Evolutionary conservation across 2,888 invertebrate species (phyloP).

Genomic region (Bombylius discolor): DNA sequence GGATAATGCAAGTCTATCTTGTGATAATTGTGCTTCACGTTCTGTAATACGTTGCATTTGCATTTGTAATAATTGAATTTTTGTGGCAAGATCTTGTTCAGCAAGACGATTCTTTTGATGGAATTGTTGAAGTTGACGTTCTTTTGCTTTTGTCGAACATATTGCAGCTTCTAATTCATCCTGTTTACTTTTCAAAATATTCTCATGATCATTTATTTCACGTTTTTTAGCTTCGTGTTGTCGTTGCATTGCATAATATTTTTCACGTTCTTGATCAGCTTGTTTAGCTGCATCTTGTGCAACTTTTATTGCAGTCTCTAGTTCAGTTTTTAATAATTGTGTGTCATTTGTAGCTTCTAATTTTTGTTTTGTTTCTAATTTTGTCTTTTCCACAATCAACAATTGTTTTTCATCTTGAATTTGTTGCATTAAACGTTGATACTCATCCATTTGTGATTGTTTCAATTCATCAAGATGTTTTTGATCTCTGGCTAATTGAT

Average conservation of each 20-base stretch:
- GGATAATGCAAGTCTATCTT: conserved; percentile 28
- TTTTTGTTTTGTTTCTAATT: conserved; percentile 26
- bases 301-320: conserved; percentile 31
- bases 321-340: conserved; percentile 25
- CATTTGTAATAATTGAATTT: conserved; percentile 26
- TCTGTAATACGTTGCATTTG: conserved; percentile 28
- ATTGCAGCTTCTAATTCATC: conserved; percentile 28
- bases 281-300: conserved; percentile 32
- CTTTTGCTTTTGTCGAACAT: conserved; percentile 25
- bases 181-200: conserved; percentile 23
- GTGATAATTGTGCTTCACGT: conserved; percentile 30
- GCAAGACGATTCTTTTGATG: conserved; percentile 22
- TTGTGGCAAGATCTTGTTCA: conserved; percentile 28
- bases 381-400: conserved; percentile 25
- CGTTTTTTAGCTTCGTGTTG: conserved; percentile 31
- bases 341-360: conserved; percentile 19
- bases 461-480: conserved; percentile 31
- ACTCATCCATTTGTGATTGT: conserved; percentile 26
- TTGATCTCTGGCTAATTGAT: conserved; percentile 30
- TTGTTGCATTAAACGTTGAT: conserved; percentile 23
- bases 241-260: conserved; percentile 28
- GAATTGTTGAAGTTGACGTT: conserved; percentile 23
- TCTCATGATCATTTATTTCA: conserved; percentile 27
- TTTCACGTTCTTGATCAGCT: conserved; percentile 31
- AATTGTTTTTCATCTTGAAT: conserved; percentile 29